These are phyloP conservation scores for Ruditapes philippinarum DNA, from an alignment of 1,140 invertebrate species.

Conservation along the genomic window DNA sequence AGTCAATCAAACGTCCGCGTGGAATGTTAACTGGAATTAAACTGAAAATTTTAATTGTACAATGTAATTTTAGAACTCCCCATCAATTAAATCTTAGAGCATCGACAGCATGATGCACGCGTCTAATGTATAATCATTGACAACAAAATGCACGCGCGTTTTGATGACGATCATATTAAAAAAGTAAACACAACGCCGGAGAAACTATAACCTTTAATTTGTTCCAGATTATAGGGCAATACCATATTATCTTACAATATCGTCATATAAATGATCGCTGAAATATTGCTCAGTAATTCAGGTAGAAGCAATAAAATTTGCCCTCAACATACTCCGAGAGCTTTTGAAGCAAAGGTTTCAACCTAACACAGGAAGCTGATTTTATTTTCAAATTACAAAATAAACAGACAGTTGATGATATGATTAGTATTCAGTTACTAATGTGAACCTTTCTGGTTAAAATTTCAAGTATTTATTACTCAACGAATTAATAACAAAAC, in stretches of 20 bases:
- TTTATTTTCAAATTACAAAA: constrained; percentile 20
- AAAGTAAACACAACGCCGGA: constrained; percentile 29
- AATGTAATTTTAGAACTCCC: constrained; percentile 16
- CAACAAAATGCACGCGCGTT: constrained; percentile 37
- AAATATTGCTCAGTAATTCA: constrained; percentile 10
- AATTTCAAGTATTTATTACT: neutral
- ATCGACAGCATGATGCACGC: constrained; percentile 7
- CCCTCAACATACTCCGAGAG: neutral
- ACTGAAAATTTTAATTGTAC: constrained; percentile 16
- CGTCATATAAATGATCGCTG: neutral
- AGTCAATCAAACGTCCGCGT: too few species aligned
- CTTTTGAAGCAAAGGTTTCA: neutral
- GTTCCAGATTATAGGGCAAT: constrained; percentile 37
- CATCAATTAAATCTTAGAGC: constrained; percentile 10
- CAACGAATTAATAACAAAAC: constrained; percentile 12
- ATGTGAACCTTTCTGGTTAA: neutral
- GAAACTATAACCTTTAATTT: constrained; percentile 45
- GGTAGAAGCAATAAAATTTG: constrained; percentile 44
- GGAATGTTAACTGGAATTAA: neutral
- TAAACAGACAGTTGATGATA: neutral
- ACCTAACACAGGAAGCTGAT: neutral
- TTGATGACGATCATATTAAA: constrained; percentile 37
- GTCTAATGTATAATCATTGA: constrained; percentile 33
- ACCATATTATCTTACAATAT: neutral
- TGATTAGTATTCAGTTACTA: constrained; percentile 6